A percentile compares a stretch with the other conserved stretches of the same genome.
phyloP scores from a whole-genome alignment of 2,113 vertebrate species.

The Chaenocephalus aceratus region DNA sequence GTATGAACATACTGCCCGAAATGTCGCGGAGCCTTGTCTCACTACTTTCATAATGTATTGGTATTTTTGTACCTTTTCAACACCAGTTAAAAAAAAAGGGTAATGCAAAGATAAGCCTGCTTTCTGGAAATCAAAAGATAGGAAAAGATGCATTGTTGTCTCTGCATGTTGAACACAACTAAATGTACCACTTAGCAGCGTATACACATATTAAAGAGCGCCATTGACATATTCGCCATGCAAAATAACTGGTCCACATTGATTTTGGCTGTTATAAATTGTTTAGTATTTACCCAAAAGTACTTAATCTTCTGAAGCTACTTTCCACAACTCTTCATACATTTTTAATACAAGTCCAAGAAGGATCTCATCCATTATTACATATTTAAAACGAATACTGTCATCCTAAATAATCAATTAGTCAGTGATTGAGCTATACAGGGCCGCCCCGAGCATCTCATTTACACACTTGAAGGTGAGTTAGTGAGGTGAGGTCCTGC shows the following conservation, averaged over 20 bases:
- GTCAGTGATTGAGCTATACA: conserved; percentile 1
- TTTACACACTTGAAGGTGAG: background rate
- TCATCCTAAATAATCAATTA: background rate
- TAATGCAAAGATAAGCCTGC: conserved; percentile 10
- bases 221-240: background rate
- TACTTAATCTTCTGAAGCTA: background rate
- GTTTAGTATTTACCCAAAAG: background rate
- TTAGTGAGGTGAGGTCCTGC: background rate
- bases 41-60: conserved; percentile 46
- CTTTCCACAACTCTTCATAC: background rate
- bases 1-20: conserved; percentile 5
- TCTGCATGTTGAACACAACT: too few species aligned
- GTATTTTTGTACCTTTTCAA: conserved; percentile 20
- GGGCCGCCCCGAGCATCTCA: background rate
- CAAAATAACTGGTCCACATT: background rate
- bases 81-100: conserved; percentile 1
- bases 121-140: background rate
- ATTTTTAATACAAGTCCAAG: background rate
- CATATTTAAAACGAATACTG: background rate
- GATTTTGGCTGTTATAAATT: background rate
- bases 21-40: conserved; percentile 2
- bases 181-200: too few species aligned
- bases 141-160: too few species aligned
- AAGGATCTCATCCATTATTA: background rate
- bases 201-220: too few species aligned